phyloP scores from a whole-genome alignment of 92 coral and sea anemone genomes.

The Zoanthus gigantus region DNA sequence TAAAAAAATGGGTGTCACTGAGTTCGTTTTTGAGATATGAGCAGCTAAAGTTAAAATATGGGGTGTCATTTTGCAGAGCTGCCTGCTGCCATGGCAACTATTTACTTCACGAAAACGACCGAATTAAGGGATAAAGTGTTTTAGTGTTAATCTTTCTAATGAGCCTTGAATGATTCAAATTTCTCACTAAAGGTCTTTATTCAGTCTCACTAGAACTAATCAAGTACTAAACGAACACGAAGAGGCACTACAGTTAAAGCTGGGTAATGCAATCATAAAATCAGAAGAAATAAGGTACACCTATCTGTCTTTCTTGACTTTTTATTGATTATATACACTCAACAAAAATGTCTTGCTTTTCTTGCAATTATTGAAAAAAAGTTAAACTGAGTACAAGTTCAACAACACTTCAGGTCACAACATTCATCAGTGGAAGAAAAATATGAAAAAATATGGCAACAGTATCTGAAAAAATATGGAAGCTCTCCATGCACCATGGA shows the following conservation, averaged over 20 bases:
- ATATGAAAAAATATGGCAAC: slow-evolving; percentile 85
- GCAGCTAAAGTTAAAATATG: no score
- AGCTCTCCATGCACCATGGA: slow-evolving; percentile 75
- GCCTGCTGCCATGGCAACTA: no score
- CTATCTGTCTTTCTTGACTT: background rate
- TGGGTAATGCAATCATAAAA: slow-evolving; percentile 62
- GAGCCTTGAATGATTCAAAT: no score
- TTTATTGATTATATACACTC: no score
- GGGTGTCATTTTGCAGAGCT: no score
- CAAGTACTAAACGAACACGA: slow-evolving; percentile 88
- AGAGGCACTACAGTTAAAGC: slow-evolving; percentile 79
- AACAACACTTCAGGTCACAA: slow-evolving; percentile 60
- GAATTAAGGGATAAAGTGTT: no score
- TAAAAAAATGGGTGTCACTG: no score
- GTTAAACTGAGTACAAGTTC: background rate
- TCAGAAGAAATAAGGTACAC: slow-evolving; percentile 68
- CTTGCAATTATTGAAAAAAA: background rate
- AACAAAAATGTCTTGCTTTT: background rate
- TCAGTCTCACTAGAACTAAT: slow-evolving; percentile 85
- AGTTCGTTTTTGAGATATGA: no score
- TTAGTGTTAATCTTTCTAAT: no score
- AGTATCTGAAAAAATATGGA: slow-evolving; percentile 76
- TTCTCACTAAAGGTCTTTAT: background rate
- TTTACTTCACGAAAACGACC: no score
- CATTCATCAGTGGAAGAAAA: slow-evolving; percentile 72